Percentiles rank a stretch among this genome's conserved stretches.
Evolutionary conservation across 2,113 vertebrate species (phyloP).

Genomic region (Heterotis niloticus): DNA sequence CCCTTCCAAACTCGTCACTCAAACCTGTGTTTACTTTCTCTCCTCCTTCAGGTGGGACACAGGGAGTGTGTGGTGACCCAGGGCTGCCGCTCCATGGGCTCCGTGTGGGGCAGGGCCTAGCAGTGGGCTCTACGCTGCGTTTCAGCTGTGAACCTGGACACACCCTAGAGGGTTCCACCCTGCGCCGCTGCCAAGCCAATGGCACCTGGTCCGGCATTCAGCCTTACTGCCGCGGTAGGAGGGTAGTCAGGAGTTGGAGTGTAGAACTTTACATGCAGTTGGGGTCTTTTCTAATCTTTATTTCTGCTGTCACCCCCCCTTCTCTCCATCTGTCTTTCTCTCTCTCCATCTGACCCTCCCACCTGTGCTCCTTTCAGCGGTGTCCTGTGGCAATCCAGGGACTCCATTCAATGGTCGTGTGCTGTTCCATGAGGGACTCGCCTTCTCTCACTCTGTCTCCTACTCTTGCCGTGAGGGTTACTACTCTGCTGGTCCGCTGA

Average conservation of each 20-base stretch:
- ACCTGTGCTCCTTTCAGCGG: slow-evolving; percentile 59
- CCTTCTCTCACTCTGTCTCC: slow-evolving; percentile 86
- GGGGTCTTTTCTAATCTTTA: background rate
- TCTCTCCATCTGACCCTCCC: too few species aligned
- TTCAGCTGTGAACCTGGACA: slow-evolving; percentile 95
- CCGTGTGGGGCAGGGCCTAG: slow-evolving; percentile 82
- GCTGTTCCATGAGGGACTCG: slow-evolving; percentile 79
- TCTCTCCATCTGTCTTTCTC: background rate
- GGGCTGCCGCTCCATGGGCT: slow-evolving; percentile 86
- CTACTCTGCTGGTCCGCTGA: slow-evolving; percentile 85
- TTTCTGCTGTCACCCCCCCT: slow-evolving; percentile 17
- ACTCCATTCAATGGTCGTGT: slow-evolving; percentile 84
- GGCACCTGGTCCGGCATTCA: slow-evolving; percentile 82
- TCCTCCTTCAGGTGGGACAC: slow-evolving; percentile 67
- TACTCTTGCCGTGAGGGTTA: slow-evolving; percentile 89
- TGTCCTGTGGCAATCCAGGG: slow-evolving; percentile 93
- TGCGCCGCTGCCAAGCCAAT: slow-evolving; percentile 76
- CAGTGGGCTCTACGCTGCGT: slow-evolving; percentile 67
- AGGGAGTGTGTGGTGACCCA: slow-evolving; percentile 83
- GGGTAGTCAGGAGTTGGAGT: too few species aligned
- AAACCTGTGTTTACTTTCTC: too few species aligned
- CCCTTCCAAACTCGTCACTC: too few species aligned
- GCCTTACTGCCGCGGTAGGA: slow-evolving; percentile 87
- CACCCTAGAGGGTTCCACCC: slow-evolving; percentile 75
- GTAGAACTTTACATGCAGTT: background rate